phyloP scores from a whole-genome alignment of 1,140 invertebrate genomes.

The Penaeus vannamei region DNA sequence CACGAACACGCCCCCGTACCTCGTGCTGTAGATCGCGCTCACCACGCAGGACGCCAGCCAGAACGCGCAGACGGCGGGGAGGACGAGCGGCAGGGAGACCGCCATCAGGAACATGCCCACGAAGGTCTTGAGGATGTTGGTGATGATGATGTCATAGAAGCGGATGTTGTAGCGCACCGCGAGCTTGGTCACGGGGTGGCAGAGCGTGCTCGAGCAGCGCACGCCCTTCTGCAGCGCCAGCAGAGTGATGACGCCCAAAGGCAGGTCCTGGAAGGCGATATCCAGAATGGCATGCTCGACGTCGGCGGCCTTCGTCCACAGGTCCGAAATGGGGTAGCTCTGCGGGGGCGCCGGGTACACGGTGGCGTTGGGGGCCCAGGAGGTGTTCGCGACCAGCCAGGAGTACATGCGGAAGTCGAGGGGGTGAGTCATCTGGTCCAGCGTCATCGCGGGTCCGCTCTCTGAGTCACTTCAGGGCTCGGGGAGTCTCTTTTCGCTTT shows the following conservation, averaged over 20 bases:
- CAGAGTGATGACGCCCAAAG: not conserved
- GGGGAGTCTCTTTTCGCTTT: too few relatives aligned
- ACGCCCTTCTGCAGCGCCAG: not conserved
- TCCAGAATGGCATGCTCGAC: not conserved
- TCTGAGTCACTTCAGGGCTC: too few relatives aligned
- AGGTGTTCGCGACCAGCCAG: too few relatives aligned
- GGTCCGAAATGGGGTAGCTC: not conserved
- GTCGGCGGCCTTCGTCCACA: not conserved
- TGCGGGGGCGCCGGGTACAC: not conserved
- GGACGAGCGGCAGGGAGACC: conserved; percentile 9
- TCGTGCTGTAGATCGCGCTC: conserved; percentile 1
- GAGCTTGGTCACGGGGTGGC: not conserved
- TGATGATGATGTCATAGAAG: not conserved
- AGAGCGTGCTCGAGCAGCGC: not conserved
- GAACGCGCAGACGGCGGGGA: conserved; percentile 26
- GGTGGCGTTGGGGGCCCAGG: not conserved
- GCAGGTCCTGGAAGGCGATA: not conserved
- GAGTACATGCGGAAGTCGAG: too few relatives aligned
- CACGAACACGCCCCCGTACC: conserved; percentile 23
- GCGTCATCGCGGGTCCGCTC: too few relatives aligned
- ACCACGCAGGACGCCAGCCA: not conserved
- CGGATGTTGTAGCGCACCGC: not conserved
- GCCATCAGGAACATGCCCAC: not conserved
- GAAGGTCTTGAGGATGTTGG: not conserved
- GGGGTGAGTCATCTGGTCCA: too few relatives aligned